Evolutionary conservation across 2,888 invertebrate species (phyloP), one percentile per base, ranked within the genome.

Genomic region (Busseola fusca): DNA sequence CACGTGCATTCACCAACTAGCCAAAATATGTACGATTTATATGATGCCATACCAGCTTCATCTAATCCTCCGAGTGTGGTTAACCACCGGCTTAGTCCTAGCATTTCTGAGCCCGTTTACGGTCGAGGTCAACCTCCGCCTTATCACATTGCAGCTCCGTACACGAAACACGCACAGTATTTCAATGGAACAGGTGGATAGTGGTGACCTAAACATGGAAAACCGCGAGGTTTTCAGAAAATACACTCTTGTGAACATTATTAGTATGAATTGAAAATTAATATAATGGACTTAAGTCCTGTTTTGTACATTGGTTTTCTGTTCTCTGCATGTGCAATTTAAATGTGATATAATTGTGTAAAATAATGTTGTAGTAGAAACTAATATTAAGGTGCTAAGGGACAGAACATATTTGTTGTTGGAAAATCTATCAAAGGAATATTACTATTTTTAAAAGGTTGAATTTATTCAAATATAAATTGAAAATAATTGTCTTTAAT

Each of bases 121-220:
- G 88, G 89, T 56, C 89, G 96, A 76, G 93, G 93, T 60, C 95
- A 97, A 86, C 98, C 98, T 25, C 98, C 98, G 1, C 98, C 98
- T 1, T 98, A 98, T 93, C 98, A 98, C 87, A 97, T 98, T 87
- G 98, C 98, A 42, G 98, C 98, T 37, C 97, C 97, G 5, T 98
- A 97, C 88, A 98, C 98, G 21, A 98, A 98, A 95, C 98, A 98
- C 88, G 97, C 97, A 80, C 96, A 97, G 88, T 96, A 96, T 87
- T 97, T 97, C 85, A 96, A 96, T 88, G 95, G 95, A 65, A 94
- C 95, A 62, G 95, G 95, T 83, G 95, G 95, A 93, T 95, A 95
- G 90, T 91, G 89, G 84, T 84, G 81, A 86, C 84, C 75, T 58
- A 83, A 81, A 75, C 83, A 86, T 67, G 85, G 89, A 86, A 91